Conservation (phyloP, 2,113 vertebrate species). For the Carassius auratus region DNA sequence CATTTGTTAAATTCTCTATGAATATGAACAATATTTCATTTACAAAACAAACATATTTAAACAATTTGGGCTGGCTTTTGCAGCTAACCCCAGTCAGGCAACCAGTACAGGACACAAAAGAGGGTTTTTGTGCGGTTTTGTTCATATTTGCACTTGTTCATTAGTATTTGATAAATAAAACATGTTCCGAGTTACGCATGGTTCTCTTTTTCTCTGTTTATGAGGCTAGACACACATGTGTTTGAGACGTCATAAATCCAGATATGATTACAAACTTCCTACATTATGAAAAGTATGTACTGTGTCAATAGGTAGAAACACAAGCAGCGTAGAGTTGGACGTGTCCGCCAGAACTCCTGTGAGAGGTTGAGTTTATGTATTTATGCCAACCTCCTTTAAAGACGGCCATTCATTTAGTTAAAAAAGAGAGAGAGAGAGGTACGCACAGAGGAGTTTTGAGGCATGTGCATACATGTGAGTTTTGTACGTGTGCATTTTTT, state of each 20-base stretch:
- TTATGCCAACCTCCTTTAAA: conserved; percentile 48
- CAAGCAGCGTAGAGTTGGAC: conserved; percentile 29
- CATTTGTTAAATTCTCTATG: conserved; percentile 70
- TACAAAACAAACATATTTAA: conserved; percentile 76
- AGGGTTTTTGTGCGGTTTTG: background rate
- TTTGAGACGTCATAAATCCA: background rate
- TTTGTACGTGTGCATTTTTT: conserved; percentile 52
- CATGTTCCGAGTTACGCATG: background rate
- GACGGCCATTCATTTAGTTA: conserved; percentile 51
- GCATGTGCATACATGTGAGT: conserved; percentile 47
- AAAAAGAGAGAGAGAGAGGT: conserved; percentile 14
- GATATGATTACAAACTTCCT: background rate
- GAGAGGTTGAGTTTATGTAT: conserved; percentile 26
- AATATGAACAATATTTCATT: conserved; percentile 66
- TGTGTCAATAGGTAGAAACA: conserved; percentile 4
- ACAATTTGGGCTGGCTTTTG: conserved; percentile 63
- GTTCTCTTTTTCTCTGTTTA: conserved; percentile 26
- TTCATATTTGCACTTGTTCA: conserved; percentile 6
- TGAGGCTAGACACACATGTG: background rate
- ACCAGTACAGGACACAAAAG: conserved; percentile 57
- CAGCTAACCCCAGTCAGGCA: conserved; percentile 60
- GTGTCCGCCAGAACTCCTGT: conserved; percentile 37
- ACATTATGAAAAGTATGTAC: background rate
- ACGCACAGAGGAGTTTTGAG: conserved; percentile 46
- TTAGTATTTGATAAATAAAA: conserved; percentile 34